Evolutionary conservation across 2,888 invertebrate species (phyloP), one percentile per base, ranked within the genome.

Genomic region (Torymus texanus): DNA sequence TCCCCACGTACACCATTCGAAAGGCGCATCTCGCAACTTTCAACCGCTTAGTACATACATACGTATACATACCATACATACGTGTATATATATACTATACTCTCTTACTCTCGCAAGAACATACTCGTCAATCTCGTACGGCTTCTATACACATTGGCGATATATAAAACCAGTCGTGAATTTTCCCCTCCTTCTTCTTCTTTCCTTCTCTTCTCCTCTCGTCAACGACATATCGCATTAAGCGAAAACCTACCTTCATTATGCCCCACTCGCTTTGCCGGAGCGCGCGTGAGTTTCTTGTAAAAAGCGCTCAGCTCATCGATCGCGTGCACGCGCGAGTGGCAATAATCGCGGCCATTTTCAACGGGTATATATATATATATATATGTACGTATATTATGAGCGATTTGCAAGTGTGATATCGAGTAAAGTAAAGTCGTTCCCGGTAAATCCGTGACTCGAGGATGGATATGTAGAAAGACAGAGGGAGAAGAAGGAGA

Each of bases 151-250:
- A n/a, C n/a, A 62, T 41, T 8, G 41, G 5, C 41, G 41, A 41
- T 41, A 41, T 8, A 41, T 41, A 67, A 75, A 75, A 62, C 75
- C 67, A 75, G 75, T 72, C 66, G 72, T 78, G 65, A 78, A 72
- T 72, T 70, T 79, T 74, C 70, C 53, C 68, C 62, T 41, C 41
- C 41, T 8, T 8, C 21, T 21, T 41, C 8, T 41, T 8, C 8
- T 41, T 16, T 53, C 65, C 21, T 21, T 2, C 21, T 21, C 41
- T 8, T 41, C 8, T 41, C 41, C 8, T 8, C 24, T 53, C 65
- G 58, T 70, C 58, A 58, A 59, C 65, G 50, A 61, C 29, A 21
- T 41, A 55, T 65, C 59, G 59, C 66, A 51, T 75, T 66, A 51
- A 65, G 21, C 55, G 58, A 59, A 51, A 72, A 18, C 21, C 13